A percentile compares a stretch with the other conserved stretches of the same genome.
phyloP scores from a whole-genome alignment of 2,797 vertebrate species.

The Pseudotriccus pelzelni region DNA sequence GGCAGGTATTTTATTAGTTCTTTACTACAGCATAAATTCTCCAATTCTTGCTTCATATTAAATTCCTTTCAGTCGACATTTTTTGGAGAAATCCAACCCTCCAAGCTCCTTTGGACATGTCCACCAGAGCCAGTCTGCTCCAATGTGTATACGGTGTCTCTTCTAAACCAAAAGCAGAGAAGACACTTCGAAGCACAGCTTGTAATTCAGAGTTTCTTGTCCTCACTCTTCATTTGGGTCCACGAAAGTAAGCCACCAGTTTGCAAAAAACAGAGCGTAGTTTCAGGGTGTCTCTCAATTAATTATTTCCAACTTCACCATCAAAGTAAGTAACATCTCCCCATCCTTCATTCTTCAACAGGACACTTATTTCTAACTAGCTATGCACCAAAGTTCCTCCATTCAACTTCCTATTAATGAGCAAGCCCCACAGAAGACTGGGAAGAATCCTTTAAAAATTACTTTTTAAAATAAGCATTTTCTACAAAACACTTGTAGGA shows the following conservation, averaged over 20 bases:
- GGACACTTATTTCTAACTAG: neutral
- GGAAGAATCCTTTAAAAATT: neutral
- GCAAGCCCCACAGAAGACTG: neutral
- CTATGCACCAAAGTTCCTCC: neutral
- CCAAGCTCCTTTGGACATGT: neutral
- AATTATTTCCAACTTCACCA: neutral
- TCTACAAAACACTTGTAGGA: neutral
- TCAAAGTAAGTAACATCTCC: neutral
- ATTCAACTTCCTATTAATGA: neutral
- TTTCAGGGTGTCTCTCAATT: neutral
- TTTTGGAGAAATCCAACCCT: neutral
- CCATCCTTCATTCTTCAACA: neutral
- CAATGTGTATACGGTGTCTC: accelerated
- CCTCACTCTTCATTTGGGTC: neutral
- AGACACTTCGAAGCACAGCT: neutral
- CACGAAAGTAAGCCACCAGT: neutral
- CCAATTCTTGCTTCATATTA: neutral
- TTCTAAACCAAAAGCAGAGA: neutral
- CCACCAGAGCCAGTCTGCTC: neutral
- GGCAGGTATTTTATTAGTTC: neutral
- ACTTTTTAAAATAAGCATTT: neutral
- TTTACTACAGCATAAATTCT: neutral
- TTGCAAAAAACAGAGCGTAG: neutral
- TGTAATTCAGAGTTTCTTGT: neutral
- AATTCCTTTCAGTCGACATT: neutral